Conservation (phyloP, 1,140 invertebrate species). For the roundworm (Caenorhabditis elegans) region WBcel235 BX284604.4:651501-652000, state of each 20-base stretch:
- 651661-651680: slow-evolving; percentile 12
- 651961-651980: too few species aligned
- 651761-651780: slow-evolving; percentile 19
- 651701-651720: background rate
- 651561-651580: slow-evolving; percentile 1
- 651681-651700: background rate
- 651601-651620: slow-evolving; percentile 9
- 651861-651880: too few species aligned
- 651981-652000: too few species aligned
- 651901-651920: too few species aligned
- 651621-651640: slow-evolving; percentile 28
- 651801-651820: background rate
- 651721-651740: background rate
- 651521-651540: background rate
- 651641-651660: slow-evolving; percentile 1
- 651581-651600: slow-evolving; percentile 9
- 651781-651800: background rate
- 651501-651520: background rate
- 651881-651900: too few species aligned
- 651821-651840: too few species aligned
- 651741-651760: slow-evolving; percentile 4
- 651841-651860: too few species aligned
- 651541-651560: slow-evolving; percentile 8
- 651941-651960: too few species aligned
- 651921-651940: too few species aligned